A percentile compares a stretch with the other conserved stretches of the same genome.
Evolutionary conservation across 2,797 vertebrate genomes (phyloP).

Genomic region (Dendrocincla tyrannina): DNA sequence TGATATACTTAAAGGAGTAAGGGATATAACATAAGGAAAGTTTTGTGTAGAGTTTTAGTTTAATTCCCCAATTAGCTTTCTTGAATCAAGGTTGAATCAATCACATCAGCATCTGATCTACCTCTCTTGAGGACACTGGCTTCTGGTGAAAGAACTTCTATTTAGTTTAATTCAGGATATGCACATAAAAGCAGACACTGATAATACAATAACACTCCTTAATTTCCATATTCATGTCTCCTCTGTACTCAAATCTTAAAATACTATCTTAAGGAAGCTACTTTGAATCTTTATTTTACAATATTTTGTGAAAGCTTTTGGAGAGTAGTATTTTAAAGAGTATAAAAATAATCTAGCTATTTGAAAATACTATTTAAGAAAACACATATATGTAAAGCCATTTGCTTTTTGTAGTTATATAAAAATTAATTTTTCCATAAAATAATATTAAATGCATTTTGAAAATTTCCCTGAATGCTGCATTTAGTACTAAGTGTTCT

Average conservation of each 20-base stretch:
- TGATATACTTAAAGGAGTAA: neutral
- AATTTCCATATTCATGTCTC: neutral
- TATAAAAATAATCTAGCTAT: neutral
- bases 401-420: neutral
- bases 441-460: neutral
- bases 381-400: neutral
- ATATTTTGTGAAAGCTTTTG: neutral
- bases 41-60: neutral
- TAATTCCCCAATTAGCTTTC: neutral
- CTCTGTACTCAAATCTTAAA: neutral
- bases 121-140: neutral
- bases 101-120: neutral
- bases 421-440: neutral
- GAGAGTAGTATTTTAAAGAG: neutral
- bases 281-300: neutral
- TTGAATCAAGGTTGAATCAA: neutral
- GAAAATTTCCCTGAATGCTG: neutral
- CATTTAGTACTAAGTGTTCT: neutral
- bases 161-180: neutral
- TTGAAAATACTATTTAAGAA: neutral
- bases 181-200: neutral
- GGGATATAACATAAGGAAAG: neutral
- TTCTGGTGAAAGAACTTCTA: neutral
- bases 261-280: neutral
- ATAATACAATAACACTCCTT: neutral